phyloP scores from a whole-genome alignment of 2,113 vertebrate species.

The Saguinus midas region DNA sequence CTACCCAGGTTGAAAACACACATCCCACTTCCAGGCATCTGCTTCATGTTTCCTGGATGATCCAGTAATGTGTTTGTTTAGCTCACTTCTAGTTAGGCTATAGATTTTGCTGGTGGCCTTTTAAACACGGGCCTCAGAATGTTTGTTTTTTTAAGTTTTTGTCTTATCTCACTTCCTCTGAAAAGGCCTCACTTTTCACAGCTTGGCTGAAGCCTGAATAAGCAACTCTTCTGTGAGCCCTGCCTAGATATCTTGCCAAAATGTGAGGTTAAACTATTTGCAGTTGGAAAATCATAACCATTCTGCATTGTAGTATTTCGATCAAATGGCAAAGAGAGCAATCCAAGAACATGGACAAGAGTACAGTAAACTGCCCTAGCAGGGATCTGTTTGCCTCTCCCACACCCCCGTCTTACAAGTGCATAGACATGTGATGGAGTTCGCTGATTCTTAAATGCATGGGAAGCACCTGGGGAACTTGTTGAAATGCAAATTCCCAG shows the following conservation, averaged over 20 bases:
- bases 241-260: background rate
- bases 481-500: slow-evolving; percentile 18
- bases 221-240: background rate
- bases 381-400: background rate
- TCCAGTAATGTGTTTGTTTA: slow-evolving; percentile 65
- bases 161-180: slow-evolving; percentile 75
- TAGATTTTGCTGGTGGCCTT: slow-evolving; percentile 69
- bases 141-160: slow-evolving; percentile 74
- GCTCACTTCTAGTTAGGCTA: slow-evolving; percentile 24
- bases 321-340: background rate
- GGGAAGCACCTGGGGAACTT: background rate
- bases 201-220: slow-evolving; percentile 19
- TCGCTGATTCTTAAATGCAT: background rate
- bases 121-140: slow-evolving; percentile 48
- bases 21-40: slow-evolving; percentile 61
- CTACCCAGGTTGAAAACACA: slow-evolving; percentile 52
- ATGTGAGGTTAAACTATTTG: background rate
- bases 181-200: slow-evolving; percentile 68
- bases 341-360: background rate
- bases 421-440: background rate
- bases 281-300: background rate
- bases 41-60: slow-evolving; percentile 69
- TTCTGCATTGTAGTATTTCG: background rate
- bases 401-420: too few relatives aligned
- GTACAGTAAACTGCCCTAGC: too few relatives aligned